These are phyloP conservation scores for Volucella zonaria DNA, from an alignment of 2,888 invertebrate genomes.

Conservation along the genomic window DNA sequence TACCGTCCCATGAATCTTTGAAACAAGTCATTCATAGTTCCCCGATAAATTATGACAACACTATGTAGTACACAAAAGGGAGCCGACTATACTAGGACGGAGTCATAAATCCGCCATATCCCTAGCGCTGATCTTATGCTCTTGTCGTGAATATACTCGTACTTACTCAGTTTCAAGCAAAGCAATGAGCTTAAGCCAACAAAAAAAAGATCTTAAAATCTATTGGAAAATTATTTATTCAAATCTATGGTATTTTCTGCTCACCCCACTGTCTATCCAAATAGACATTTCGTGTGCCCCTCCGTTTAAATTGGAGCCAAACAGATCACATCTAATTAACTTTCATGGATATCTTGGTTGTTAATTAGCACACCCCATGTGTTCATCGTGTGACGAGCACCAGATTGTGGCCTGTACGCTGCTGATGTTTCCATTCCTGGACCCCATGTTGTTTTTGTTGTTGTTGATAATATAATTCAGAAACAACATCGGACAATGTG, in stretches of 20 bases:
- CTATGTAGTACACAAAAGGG: no score
- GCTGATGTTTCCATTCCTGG: background rate
- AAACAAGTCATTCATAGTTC: no score
- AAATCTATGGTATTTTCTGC: conserved; percentile 7
- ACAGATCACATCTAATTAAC: conserved; percentile 67
- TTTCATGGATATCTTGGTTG: conserved; percentile 60
- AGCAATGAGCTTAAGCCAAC: background rate
- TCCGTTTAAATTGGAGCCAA: conserved; percentile 31
- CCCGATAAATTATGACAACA: no score
- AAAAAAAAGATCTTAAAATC: background rate
- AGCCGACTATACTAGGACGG: no score
- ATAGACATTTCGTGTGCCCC: background rate
- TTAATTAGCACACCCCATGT: conserved; percentile 67
- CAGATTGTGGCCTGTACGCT: conserved; percentile 49
- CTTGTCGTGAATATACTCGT: no score
- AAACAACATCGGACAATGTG: conserved; percentile 26
- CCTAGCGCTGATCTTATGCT: no score
- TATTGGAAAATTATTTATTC: background rate
- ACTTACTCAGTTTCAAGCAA: no score
- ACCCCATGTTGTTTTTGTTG: background rate
- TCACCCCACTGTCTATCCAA: conserved; percentile 21
- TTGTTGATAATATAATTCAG: background rate
- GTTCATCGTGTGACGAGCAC: conserved; percentile 48
- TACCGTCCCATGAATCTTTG: no score
- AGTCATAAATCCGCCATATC: no score